Percentiles rank a stretch among this genome's conserved stretches.
Conservation (phyloP, 2,797 vertebrate species). For the Labroides dimidiatus region DNA sequence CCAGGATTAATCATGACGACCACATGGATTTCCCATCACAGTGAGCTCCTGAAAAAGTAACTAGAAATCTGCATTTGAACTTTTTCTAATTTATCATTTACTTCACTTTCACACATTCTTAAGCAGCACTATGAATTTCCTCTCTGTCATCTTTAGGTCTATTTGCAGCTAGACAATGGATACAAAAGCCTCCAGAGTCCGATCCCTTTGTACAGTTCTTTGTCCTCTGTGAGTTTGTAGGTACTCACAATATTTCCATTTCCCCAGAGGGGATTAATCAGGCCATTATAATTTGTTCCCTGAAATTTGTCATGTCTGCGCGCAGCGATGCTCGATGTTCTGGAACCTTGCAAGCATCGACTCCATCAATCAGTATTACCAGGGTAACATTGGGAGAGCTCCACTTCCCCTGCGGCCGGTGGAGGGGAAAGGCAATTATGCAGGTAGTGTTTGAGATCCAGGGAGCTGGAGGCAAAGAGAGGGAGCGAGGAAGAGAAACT, state of each 20-base stretch:
- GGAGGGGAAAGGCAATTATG: slow-evolving; percentile 86
- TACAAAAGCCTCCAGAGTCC: slow-evolving; percentile 34
- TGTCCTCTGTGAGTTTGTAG: slow-evolving; percentile 72
- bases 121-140: slow-evolving; percentile 36
- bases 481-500: slow-evolving; percentile 15
- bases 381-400: slow-evolving; percentile 80
- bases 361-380: slow-evolving; percentile 89
- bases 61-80: slow-evolving; percentile 31
- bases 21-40: neutral
- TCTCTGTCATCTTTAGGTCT: slow-evolving; percentile 25
- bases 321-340: slow-evolving; percentile 81
- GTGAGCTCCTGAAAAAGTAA: slow-evolving; percentile 9
- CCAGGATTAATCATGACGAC: neutral
- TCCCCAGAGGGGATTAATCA: slow-evolving; percentile 81
- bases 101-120: slow-evolving; percentile 32
- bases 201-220: slow-evolving; percentile 31
- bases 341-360: slow-evolving; percentile 83
- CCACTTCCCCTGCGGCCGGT: slow-evolving; percentile 77
- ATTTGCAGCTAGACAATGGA: slow-evolving; percentile 37
- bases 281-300: slow-evolving; percentile 82
- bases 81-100: slow-evolving; percentile 44
- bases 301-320: slow-evolving; percentile 83
- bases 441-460: slow-evolving; percentile 71
- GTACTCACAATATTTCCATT: slow-evolving; percentile 83
- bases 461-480: slow-evolving; percentile 33